These are phyloP conservation scores for Wiebesia pumilae DNA, from an alignment of 1,140 invertebrate species.

Conservation along the genomic window DNA sequence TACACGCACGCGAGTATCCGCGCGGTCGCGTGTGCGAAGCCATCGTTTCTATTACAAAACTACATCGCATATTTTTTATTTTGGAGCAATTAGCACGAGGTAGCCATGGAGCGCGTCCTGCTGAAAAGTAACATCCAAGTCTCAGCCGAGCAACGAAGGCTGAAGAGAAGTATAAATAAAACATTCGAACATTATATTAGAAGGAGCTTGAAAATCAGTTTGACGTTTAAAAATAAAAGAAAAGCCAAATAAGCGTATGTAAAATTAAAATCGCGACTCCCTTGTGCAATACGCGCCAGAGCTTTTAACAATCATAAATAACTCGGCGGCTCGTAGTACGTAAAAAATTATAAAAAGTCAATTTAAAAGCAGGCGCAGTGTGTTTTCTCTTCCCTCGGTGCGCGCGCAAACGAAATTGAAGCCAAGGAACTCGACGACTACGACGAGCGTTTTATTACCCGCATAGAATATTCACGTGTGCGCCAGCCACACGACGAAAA, in stretches of 20 bases:
- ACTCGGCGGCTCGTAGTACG: slow-evolving; percentile 7
- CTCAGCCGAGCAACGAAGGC: background rate
- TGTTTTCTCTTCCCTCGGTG: slow-evolving; percentile 15
- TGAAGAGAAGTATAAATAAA: background rate
- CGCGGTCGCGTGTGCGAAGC: no score
- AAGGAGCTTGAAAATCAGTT: slow-evolving; percentile 4
- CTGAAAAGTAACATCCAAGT: background rate
- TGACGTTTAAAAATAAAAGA: slow-evolving; percentile 3
- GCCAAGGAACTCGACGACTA: slow-evolving; percentile 37
- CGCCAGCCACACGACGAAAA: background rate
- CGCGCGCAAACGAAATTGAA: slow-evolving; percentile 34
- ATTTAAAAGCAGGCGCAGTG: slow-evolving; percentile 36
- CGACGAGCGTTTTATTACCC: slow-evolving; percentile 36
- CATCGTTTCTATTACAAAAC: background rate
- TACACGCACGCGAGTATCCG: background rate
- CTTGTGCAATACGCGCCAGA: background rate
- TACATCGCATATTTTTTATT: background rate
- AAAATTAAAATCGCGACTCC: slow-evolving; percentile 31
- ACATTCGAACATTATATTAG: background rate
- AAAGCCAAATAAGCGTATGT: slow-evolving; percentile 10
- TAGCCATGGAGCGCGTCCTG: no score
- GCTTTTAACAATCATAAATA: slow-evolving; percentile 44
- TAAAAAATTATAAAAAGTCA: slow-evolving; percentile 46
- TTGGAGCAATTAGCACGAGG: background rate
- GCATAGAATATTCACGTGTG: slow-evolving; percentile 43